phyloP scores from a whole-genome alignment of 2,113 vertebrate genomes.

The Hemiprocne comata region DNA sequence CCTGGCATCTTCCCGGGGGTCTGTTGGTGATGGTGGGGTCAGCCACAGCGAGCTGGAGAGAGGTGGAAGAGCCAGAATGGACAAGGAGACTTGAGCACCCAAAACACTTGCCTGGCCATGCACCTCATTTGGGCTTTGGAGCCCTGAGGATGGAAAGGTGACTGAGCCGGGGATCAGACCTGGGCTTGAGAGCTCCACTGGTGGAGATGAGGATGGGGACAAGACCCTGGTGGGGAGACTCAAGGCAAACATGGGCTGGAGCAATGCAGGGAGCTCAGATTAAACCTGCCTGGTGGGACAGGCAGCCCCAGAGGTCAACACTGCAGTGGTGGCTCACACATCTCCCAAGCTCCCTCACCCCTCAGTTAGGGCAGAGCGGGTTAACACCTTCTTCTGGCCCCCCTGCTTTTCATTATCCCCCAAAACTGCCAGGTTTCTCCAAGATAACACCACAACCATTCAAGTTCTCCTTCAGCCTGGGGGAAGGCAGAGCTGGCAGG shows the following conservation, averaged over 20 bases:
- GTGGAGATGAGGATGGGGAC: not conserved
- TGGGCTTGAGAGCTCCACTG: not conserved
- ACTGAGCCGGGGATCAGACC: fast-evolving
- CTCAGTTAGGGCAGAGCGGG: not conserved
- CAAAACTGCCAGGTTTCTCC: not conserved
- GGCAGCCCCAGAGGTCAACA: fast-evolving
- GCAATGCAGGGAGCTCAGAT: not conserved
- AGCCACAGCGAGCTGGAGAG: not conserved
- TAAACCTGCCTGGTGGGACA: not conserved
- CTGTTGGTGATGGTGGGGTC: not conserved
- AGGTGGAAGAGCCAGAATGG: not conserved
- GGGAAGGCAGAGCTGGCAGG: not conserved
- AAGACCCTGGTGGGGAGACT: not conserved
- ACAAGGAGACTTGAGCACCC: fast-evolving
- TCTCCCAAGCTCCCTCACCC: not conserved
- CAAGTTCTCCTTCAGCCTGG: not conserved
- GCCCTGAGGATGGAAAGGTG: not conserved
- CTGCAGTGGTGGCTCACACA: fast-evolving
- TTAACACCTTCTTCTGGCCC: not conserved
- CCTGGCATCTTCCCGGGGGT: constrained; percentile 83
- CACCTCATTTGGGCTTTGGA: not conserved
- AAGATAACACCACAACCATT: not conserved
- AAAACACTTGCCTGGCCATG: not conserved
- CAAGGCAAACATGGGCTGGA: fast-evolving
- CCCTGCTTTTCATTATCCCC: not conserved